Evolutionary conservation across 2,888 invertebrate species (phyloP), one percentile per base, ranked within the genome.

Genomic region (Brachyopa scutellaris): DNA sequence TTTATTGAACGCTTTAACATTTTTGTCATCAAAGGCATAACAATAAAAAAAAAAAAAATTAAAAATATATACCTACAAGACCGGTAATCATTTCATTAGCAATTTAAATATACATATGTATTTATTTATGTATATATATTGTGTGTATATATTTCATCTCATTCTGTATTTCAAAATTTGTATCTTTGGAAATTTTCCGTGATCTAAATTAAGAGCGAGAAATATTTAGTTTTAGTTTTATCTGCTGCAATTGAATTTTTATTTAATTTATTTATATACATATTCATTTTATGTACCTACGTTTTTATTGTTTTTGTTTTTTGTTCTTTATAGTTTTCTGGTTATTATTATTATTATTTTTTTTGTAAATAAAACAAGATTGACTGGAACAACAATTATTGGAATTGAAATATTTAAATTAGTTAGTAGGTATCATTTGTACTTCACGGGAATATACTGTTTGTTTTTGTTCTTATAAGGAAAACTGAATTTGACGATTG

Each of bases 111-210:
- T 51, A 51, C 21, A 49, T 15, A 29, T 15, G 31, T 21, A 13
- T 51, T 31, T 51, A 57, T 45, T 61, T 61, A 9, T 29, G n/a
- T 61, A 31, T 47, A 4, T 47, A n/a, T 40, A 23, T 38, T 61
- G 31, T 47, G 5, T 47, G n/a, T 40, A 23, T 38, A 49, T 55
- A 33, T 23, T 23, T 57, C 11, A 5, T 13, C 36, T 47, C 15
- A 62, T 62, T 64, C 49, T 64, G 36, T 47, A 26, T 69, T 59
- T 57, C 6, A 55, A 67, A 17, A 53, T 33, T 19, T 42, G 15
- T 38, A 19, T 21, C 45, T 61, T 59, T 70, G 49, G 51, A 21
- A 70, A 70, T 70, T 70, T 70, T 61, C 70, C 61, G 59, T 51
- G 17, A 51, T 70, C 59, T 59, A 61, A 61, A 70, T 51, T 70